Evolutionary conservation across 2,888 invertebrate species (phyloP).

Genomic region (Acanthopleura granulata): DNA sequence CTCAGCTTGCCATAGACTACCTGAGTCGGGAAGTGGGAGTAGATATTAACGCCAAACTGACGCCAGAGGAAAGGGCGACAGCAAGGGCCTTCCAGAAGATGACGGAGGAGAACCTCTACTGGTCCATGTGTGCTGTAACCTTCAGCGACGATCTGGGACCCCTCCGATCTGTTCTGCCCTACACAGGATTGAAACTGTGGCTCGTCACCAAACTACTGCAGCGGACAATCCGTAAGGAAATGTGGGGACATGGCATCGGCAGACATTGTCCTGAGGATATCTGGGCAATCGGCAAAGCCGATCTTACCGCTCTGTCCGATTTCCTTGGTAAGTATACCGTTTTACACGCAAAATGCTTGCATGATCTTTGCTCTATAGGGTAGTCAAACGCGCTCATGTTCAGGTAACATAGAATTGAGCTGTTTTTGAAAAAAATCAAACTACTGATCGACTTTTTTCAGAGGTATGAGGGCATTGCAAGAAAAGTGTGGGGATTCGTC

Average conservation of each 20-base stretch:
- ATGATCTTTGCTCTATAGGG: too few relatives aligned
- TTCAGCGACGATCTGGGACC: slow-evolving; percentile 48
- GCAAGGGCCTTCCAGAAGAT: slow-evolving; percentile 65
- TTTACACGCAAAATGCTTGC: too few relatives aligned
- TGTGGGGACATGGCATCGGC: slow-evolving; percentile 69
- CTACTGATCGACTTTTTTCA: too few relatives aligned
- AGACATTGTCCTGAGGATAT: slow-evolving; percentile 65
- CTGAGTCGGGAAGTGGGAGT: slow-evolving; percentile 57
- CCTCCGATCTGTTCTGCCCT: slow-evolving; percentile 34
- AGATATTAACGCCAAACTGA: slow-evolving; percentile 55
- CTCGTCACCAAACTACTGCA: slow-evolving; percentile 40
- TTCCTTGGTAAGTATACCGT: slow-evolving; percentile 57
- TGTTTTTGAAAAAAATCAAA: too few relatives aligned
- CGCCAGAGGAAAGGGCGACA: slow-evolving; percentile 53
- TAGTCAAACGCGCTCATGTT: too few relatives aligned
- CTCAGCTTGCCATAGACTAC: slow-evolving; percentile 67
- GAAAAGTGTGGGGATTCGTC: too few relatives aligned
- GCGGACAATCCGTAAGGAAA: slow-evolving; percentile 45
- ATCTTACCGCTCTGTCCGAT: slow-evolving; percentile 64
- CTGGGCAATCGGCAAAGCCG: slow-evolving; percentile 57
- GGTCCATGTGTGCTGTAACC: slow-evolving; percentile 65
- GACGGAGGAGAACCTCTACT: slow-evolving; percentile 68
- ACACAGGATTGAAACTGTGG: slow-evolving; percentile 45
- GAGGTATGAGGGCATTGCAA: too few relatives aligned
- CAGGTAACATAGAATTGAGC: too few relatives aligned